Percentiles rank a stretch among this genome's conserved stretches.
phyloP scores from a whole-genome alignment of 1,140 invertebrate genomes.

The Cataglyphis hispanica region DNA sequence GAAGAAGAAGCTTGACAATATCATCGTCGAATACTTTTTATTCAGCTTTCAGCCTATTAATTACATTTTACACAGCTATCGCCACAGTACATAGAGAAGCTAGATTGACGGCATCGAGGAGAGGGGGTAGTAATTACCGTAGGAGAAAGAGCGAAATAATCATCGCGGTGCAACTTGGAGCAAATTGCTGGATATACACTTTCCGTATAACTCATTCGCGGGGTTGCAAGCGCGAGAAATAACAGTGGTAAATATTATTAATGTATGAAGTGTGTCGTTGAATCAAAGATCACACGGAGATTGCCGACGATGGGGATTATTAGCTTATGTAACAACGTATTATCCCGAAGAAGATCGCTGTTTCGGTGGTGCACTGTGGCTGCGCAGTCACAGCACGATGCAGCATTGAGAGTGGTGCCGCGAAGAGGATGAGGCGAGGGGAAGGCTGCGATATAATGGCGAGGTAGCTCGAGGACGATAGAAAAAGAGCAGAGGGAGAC shows the following conservation, averaged over 20 bases:
- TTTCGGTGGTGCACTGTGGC: slow-evolving; percentile 34
- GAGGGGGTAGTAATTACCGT: slow-evolving; percentile 49
- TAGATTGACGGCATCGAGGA: slow-evolving; percentile 11
- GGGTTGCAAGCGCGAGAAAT: slow-evolving; percentile 63
- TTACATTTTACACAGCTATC: background rate
- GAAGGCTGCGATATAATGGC: slow-evolving; percentile 61
- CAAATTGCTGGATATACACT: slow-evolving; percentile 60
- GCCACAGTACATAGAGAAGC: background rate
- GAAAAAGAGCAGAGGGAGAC: slow-evolving; percentile 49
- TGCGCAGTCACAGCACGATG: slow-evolving; percentile 23
- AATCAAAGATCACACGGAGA: slow-evolving; percentile 67
- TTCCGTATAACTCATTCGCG: slow-evolving; percentile 52
- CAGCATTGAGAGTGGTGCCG: slow-evolving; percentile 27
- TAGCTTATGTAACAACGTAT: slow-evolving; percentile 67
- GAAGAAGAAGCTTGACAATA: background rate
- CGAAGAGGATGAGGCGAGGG: slow-evolving; percentile 46
- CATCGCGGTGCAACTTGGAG: slow-evolving; percentile 39
- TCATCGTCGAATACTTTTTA: background rate
- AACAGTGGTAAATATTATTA: slow-evolving; percentile 73
- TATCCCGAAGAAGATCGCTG: slow-evolving; percentile 69
- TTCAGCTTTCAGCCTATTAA: slow-evolving; percentile 36
- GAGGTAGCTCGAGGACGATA: slow-evolving; percentile 33
- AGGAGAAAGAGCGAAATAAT: slow-evolving; percentile 62
- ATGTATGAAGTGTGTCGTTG: slow-evolving; percentile 64
- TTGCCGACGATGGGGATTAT: slow-evolving; percentile 73